A percentile compares a stretch with the other conserved stretches of the same genome.
These are phyloP conservation scores for Cottus gobio DNA, from an alignment of 2,113 vertebrate genomes.

Conservation along the genomic window DNA sequence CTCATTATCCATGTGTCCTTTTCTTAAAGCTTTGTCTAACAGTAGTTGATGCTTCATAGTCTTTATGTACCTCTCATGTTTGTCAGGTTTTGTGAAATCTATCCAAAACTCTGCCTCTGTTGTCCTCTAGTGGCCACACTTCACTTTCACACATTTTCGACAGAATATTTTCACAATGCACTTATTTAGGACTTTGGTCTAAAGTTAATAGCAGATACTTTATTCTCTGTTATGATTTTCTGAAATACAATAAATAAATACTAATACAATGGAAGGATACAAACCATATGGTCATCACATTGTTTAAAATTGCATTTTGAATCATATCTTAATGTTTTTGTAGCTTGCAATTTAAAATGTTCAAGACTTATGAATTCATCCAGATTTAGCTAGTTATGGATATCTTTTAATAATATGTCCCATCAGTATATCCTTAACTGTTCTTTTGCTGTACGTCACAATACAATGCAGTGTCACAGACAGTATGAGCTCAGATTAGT, in stretches of 20 bases:
- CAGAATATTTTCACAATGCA: background rate
- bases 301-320: background rate
- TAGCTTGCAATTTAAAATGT: background rate
- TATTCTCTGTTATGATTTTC: background rate
- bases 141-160: background rate
- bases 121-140: slow-evolving; percentile 56
- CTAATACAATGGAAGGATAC: background rate
- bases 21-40: background rate
- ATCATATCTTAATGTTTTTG: background rate
- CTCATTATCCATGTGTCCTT: too few relatives aligned
- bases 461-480: background rate
- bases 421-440: background rate
- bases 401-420: background rate
- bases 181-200: background rate
- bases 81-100: background rate
- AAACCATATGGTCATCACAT: background rate
- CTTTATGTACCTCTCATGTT: background rate
- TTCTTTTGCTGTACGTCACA: background rate
- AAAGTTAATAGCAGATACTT: background rate
- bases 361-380: background rate
- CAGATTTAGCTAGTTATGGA: background rate
- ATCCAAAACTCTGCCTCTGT: slow-evolving; percentile 9
- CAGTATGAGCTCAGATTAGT: background rate
- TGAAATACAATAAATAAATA: too few relatives aligned
- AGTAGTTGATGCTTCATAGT: background rate